Base-by-base conservation (phyloP, 1,140 invertebrate genomes). In the Leucophenga varia region DNA sequence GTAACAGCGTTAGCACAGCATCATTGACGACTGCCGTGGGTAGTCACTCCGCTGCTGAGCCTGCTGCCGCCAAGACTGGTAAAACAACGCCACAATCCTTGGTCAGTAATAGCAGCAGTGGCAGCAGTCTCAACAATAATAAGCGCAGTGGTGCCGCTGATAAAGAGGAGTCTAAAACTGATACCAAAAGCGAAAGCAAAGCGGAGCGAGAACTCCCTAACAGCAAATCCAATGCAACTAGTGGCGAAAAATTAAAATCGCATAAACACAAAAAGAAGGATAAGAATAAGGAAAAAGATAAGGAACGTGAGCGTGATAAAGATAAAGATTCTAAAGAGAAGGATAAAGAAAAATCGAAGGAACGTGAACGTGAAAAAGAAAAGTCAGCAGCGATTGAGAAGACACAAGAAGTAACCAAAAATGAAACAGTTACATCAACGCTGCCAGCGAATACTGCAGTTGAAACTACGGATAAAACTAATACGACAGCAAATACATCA, bases 181-280 rank as follows among this genome's bases (percentile, higher is more conserved):
- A 32, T 10, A n/a, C 43, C 5, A 31, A 69, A 68, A 16, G 13
- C 5, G 9, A 60, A 69, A 0, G 64, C 61, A 22, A 9, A 25
- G 5, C 22, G 22, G 22, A 25, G 38, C 14, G 32, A 5, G 63
- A 68, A 12, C 0, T 20, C 3, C 61, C 53, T 12, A 2, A 21
- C 0, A 57, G 61, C 2, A 64, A 64, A 35, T 12, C 41, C 5
- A 49, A 50, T 4, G 19, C 10, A 41, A 43, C 78, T 38, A 77
- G 77, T 55, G 78, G 81, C 52, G 78, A 81, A 64, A 77, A 78
- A 52, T 81, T 79, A 64, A 80, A 81, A 43, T 74, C 78, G 44
- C 80, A 82, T 54, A 83, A 81, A 54, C 82, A 82, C 58, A 80
- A 81, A 52, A 83, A 82, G 56, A 80, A 80, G 63, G 81, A 82